Base-by-base conservation (phyloP, 1,140 invertebrate species). In the Chionoecetes opilio region DNA sequence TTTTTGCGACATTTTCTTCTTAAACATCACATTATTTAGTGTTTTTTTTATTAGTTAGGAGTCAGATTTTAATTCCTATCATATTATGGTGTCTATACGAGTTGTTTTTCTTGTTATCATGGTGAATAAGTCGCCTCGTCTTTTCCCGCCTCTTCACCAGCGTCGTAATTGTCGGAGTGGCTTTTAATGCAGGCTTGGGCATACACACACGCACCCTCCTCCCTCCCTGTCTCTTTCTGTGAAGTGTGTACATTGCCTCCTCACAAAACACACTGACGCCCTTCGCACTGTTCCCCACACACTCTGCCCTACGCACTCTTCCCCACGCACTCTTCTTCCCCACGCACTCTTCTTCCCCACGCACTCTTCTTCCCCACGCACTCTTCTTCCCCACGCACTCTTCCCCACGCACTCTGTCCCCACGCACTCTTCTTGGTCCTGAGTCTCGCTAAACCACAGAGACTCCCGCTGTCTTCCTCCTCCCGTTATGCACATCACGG, bases 401-500 rank as follows among this genome's bases (percentile, higher is more conserved):
- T 17, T 53, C 46, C 9, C 46, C n/a, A n/a, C n/a, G n/a, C n/a
- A n/a, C n/a, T n/a, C n/a, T n/a, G n/a, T n/a, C n/a, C n/a, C 41
- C 41, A 46, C 41, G 41, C 41, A 46, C 41, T n/a, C 63, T n/a
- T n/a, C 63, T 75, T 75, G 41, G 5, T 46, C 41, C 14, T 14
- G 26, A 75, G 63, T 26, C 63, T 75, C 63, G n/a, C 6, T 6
- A 75, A n/a, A n/a, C 63, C 63, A n/a, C 21, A 26, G 63, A 75
- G 63, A n/a, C n/a, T n/a, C n/a, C 6, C 63, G n/a, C 21, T 75
- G 63, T 75, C 63, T 75, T 75, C 5, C n/a, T 26, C 63, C 26
- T 75, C 63, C 63, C 63, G 63, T 75, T 75, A 75, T 75, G 63
- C n/a, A 75, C 63, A 75, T 75, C 21, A n/a, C 63, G 21, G n/a